Conservation (phyloP, 2,113 vertebrate genomes). For the Ibidorhyncha struthersii region DNA sequence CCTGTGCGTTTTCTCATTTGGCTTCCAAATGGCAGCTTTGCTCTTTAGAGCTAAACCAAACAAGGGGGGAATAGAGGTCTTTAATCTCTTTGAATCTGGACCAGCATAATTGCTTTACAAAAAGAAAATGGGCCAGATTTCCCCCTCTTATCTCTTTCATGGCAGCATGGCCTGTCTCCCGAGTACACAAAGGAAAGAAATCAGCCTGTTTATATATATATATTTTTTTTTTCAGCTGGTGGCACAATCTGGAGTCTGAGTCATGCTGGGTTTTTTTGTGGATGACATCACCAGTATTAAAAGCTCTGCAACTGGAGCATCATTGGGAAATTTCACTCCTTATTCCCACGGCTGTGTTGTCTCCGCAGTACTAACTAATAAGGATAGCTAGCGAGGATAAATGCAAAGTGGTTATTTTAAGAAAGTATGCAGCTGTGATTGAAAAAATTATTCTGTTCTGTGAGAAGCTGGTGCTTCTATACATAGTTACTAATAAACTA, state of each 20-base stretch:
- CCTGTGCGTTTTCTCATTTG: neutral
- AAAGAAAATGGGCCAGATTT: conserved; percentile 19
- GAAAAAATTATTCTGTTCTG: neutral
- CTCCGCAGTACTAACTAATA: neutral
- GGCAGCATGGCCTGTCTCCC: neutral
- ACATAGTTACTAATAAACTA: neutral
- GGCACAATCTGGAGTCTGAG: conserved; percentile 15
- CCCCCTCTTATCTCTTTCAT: neutral
- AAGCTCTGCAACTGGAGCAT: neutral
- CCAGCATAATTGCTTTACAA: conserved; percentile 18
- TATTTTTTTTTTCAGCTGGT: neutral
- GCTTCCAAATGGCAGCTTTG: conserved; percentile 7
- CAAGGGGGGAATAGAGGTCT: neutral
- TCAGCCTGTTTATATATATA: neutral
- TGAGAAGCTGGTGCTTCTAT: neutral
- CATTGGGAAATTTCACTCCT: neutral
- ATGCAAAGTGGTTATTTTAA: neutral
- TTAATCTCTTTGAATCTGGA: conserved; percentile 33
- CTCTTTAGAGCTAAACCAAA: neutral
- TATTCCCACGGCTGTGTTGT: neutral
- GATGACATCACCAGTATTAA: neutral
- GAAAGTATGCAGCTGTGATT: neutral
- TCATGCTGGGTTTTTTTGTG: neutral
- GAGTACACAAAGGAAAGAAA: conserved; percentile 19
- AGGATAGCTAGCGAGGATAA: neutral